Evolutionary conservation across 37 sponge, comb jelly and placozoan species (phyloP), one percentile per base, ranked within the genome.

Genomic region (Agelas oroides): DNA sequence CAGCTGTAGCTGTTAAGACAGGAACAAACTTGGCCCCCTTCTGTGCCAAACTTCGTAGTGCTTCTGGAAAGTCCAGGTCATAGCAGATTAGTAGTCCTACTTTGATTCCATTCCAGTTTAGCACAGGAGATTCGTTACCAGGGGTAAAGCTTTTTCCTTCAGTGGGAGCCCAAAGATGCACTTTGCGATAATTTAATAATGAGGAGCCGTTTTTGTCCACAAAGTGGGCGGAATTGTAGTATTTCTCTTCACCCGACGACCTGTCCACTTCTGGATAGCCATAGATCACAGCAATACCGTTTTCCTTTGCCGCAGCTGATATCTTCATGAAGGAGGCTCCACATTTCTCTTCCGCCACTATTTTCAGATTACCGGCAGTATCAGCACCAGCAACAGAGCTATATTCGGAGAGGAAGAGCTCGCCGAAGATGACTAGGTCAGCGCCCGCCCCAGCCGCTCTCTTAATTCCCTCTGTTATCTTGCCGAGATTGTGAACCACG

Each of bases 161-260:
- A 17, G 15, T 38, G 18, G 31, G 53, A 0, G 33, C 35, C 69
- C 70, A 81, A 32, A 81, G 40, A 83, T 83, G 84, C 8, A 18
- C 40, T 75, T 83, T 83, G 18, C 75, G 62, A 36, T 83, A 83
- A 27, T 83, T 73, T 38, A 30, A 46, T 15, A 72, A 41, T 17
- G 71, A 73, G 16, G 2, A 21, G 17, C 84, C 84, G 19, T 71
- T 16, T 30, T 59, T 59, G 31, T 59, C 65, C 23, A 83, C 58
- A 17, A 83, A 58, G 65, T 70, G 70, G 37, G 74, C 73, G 30
- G 73, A 59, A 63, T 83, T 83, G 71, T 68, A 83, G n/a, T 79
- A 79, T 33, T 23, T 12, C 16, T 20, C n/a, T 8, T 56, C 40
- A 15, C 64, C 74, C 36, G 27, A 46, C 8, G 18, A 27, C 19